Base-by-base conservation (phyloP, 2,797 vertebrate species). In the Sebastolobus altivelis region DNA sequence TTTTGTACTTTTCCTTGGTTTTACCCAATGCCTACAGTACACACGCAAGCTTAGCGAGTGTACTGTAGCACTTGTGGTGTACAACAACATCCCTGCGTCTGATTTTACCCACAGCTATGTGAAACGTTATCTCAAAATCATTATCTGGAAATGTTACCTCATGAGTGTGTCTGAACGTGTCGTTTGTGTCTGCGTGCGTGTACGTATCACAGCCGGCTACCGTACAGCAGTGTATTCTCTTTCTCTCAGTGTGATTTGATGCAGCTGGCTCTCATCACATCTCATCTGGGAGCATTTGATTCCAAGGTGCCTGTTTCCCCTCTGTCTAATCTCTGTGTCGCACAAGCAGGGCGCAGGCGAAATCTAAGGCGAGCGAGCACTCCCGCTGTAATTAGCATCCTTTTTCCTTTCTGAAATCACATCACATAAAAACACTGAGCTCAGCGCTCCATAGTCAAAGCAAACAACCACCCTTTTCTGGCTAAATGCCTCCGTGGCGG, bases 201-300 rank as follows among this genome's bases (percentile, higher is more conserved):
- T 46, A 61, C 66, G 72, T 90, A 83, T 86, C 87, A 33, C 65
- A 33, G 72, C 70, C 59, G 86, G 92, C 92, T 95, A 94, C 94
- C 49, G 93, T 94, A 88, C 65, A 43, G 77, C 49, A 60, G 54
- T 72, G 82, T 80, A 63, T 92, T 92, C 82, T 71, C 81, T 83
- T 84, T 85, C 79, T 82, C 61, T 83, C 43, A 77, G 65, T 88
- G 88, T 90, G 89, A 92, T 89, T 87, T 29, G 43, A 83, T 85
- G 89, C 95, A 96, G 93, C 95, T 95, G 95, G 92, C 82, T 90
- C 92, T 93, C 90, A 93, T 96, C 95, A 95, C 2, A 83, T 87
- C 85, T 94, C 95, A 96, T 95, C 93, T 95, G 95, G 94, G 93
- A 96, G 87, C 92, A 81, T 94, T 95, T 95, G 95, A 95, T 95